phyloP scores from a whole-genome alignment of 2,888 invertebrate genomes.

The Limnephilus lunatus region DNA sequence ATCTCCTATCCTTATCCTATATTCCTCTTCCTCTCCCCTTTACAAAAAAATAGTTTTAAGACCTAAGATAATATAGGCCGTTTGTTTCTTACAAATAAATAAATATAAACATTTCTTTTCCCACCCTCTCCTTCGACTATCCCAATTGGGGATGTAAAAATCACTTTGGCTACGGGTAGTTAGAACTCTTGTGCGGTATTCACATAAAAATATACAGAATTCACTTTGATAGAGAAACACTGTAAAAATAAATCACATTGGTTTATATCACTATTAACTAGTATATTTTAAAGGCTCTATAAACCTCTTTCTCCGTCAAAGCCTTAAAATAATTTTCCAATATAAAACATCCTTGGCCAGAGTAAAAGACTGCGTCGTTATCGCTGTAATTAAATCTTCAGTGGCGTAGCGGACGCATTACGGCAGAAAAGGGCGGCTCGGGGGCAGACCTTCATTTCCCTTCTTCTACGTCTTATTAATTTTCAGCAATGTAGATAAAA shows the following conservation, averaged over 20 bases:
- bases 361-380: constrained; percentile 53
- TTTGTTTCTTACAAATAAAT: no score
- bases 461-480: constrained; percentile 13
- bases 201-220: no score
- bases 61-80: no score
- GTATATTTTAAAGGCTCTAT: background rate
- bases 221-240: background rate
- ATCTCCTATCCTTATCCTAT: no score
- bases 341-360: constrained; percentile 41
- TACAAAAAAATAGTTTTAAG: no score
- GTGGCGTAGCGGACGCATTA: constrained; percentile 53
- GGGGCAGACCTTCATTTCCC: constrained; percentile 3
- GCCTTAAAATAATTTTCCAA: constrained; percentile 58
- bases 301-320: constrained; percentile 36
- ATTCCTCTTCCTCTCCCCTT: no score
- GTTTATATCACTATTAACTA: background rate
- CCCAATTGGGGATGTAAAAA: background rate
- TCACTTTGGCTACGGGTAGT: background rate
- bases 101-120: no score
- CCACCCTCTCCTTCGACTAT: background rate
- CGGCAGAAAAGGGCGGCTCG: constrained; percentile 22
- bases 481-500: background rate
- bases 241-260: background rate
- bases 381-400: constrained; percentile 65
- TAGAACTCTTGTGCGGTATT: no score